Evolutionary conservation across 2,888 invertebrate species (phyloP).

Genomic region (Julus scandinavius): DNA sequence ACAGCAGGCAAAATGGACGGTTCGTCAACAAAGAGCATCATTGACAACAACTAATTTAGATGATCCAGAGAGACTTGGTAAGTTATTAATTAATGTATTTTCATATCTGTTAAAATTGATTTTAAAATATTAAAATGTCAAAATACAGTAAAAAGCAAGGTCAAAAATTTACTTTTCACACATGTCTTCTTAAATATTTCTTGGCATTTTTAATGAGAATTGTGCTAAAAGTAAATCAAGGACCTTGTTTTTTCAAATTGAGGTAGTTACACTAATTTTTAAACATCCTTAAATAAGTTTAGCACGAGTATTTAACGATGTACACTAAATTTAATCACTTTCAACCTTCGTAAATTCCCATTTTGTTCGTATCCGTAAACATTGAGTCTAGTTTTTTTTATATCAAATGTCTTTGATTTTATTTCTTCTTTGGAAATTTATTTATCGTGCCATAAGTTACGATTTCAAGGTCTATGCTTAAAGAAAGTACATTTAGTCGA

Average conservation of each 20-base stretch:
- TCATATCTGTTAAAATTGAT: too few relatives aligned
- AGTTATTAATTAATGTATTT: neutral
- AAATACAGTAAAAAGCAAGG: too few relatives aligned
- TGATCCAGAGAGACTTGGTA: conserved; percentile 14
- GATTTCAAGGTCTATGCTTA: neutral
- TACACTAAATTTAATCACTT: neutral
- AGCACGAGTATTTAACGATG: neutral
- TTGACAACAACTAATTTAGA: neutral
- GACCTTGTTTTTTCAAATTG: too few relatives aligned
- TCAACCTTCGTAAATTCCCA: conserved; percentile 20
- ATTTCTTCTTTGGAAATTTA: neutral
- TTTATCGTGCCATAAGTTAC: neutral
- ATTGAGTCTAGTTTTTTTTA: neutral
- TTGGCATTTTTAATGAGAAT: too few relatives aligned
- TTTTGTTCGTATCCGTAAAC: neutral
- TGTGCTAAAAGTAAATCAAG: too few relatives aligned
- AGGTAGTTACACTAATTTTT: too few relatives aligned
- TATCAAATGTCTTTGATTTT: neutral
- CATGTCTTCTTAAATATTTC: too few relatives aligned
- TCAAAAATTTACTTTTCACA: too few relatives aligned
- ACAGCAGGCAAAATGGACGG: neutral
- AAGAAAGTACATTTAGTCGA: neutral
- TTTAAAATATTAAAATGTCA: too few relatives aligned
- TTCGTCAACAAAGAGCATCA: neutral
- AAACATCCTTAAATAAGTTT: neutral